Evolutionary conservation across 2,888 invertebrate genomes (phyloP).

Genomic region (Horisme vitalbata): DNA sequence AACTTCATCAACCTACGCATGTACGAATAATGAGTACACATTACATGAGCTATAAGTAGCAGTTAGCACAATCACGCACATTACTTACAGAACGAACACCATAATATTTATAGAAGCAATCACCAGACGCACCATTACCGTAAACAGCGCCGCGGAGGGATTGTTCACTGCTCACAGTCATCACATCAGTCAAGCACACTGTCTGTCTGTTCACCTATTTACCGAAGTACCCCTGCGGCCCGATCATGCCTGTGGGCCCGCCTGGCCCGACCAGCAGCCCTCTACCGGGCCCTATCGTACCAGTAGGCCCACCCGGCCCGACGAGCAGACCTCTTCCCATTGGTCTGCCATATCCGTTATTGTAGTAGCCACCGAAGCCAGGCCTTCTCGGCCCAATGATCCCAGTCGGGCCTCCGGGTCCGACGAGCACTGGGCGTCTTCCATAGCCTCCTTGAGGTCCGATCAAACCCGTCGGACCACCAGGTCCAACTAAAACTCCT

Average conservation of each 20-base stretch:
- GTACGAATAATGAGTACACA: slow-evolving; percentile 3
- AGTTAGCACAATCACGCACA: slow-evolving; percentile 27
- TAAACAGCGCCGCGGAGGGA: slow-evolving; percentile 6
- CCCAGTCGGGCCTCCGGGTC: slow-evolving; percentile 68
- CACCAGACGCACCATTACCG: slow-evolving; percentile 13
- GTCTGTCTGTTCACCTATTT: slow-evolving; percentile 45
- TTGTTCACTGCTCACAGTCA: slow-evolving; percentile 5
- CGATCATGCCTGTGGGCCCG: slow-evolving; percentile 63
- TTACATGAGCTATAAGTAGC: slow-evolving; percentile 10
- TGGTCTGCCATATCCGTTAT: slow-evolving; percentile 43
- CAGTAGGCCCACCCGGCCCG: slow-evolving; percentile 70
- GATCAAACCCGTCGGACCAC: slow-evolving; percentile 53
- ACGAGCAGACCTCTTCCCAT: slow-evolving; percentile 52
- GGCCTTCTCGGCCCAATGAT: slow-evolving; percentile 47
- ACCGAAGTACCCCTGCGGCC: slow-evolving; percentile 67
- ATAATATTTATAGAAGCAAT: slow-evolving; percentile 41
- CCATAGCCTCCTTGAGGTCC: slow-evolving; percentile 40
- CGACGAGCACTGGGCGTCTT: slow-evolving; percentile 57
- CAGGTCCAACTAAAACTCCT: slow-evolving; percentile 72
- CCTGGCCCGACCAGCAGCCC: slow-evolving; percentile 66
- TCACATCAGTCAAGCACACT: slow-evolving; percentile 11
- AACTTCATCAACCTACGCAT: not conserved
- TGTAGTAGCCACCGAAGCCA: slow-evolving; percentile 26
- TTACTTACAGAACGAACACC: slow-evolving; percentile 31
- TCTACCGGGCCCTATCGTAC: slow-evolving; percentile 49